phyloP scores from a whole-genome alignment of 2,113 vertebrate species.

The Cnemophilus loriae region DNA sequence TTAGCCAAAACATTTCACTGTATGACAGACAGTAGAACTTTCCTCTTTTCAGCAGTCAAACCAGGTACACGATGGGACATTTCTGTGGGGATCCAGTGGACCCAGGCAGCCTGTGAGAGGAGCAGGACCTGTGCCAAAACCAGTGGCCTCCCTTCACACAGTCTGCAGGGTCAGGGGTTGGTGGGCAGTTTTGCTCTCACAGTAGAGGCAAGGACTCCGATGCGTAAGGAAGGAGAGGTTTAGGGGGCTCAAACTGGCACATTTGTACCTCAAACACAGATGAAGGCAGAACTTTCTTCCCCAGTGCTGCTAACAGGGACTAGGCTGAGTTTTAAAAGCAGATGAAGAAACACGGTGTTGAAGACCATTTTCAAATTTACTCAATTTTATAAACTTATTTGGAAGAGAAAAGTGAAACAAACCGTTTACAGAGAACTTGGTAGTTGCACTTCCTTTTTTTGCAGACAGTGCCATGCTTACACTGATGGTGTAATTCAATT shows the following conservation, averaged over 20 bases:
- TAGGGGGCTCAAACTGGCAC: not conserved
- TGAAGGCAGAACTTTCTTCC: not conserved
- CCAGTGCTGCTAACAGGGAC: not conserved
- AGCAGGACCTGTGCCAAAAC: not conserved
- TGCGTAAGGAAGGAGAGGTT: not conserved
- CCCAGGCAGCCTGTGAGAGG: not conserved
- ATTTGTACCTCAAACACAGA: not conserved
- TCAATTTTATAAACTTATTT: not conserved
- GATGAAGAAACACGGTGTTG: not conserved
- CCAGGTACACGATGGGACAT: not conserved
- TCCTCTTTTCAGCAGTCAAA: not conserved
- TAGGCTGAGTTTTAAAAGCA: not conserved
- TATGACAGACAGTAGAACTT: not conserved
- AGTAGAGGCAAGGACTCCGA: not conserved
- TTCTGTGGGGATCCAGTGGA: not conserved
- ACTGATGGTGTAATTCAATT: not conserved
- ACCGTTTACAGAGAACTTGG: not conserved
- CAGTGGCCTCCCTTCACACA: not conserved
- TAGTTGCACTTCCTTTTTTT: not conserved
- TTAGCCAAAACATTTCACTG: not conserved
- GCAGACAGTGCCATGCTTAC: not conserved
- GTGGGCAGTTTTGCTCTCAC: not conserved
- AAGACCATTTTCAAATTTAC: not conserved
- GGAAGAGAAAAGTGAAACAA: slow-evolving; percentile 25
- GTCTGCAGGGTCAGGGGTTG: not conserved